Evolutionary conservation across 1,140 invertebrate genomes (phyloP), one percentile per base, ranked within the genome.

Genomic region (Drosophila nigromelanica): DNA sequence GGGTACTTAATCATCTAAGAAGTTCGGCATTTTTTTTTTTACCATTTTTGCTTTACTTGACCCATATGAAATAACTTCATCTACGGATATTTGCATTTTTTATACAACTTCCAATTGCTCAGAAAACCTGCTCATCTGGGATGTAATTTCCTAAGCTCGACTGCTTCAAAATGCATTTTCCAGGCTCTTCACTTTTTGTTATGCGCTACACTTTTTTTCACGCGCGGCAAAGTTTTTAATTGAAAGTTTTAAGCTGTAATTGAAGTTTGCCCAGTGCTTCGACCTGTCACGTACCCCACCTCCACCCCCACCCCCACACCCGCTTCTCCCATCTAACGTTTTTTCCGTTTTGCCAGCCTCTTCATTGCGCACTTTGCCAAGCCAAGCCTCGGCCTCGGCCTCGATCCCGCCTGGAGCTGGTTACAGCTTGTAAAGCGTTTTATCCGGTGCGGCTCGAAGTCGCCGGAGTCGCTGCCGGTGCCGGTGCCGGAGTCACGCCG

Each of bases 231-330:
- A 79, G 76, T 79, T 78, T 79, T 79, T 79, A 79, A 79, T 79
- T 79, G 76, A 79, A 79, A 79, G 76, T 79, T 79, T 79, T 79
- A 79, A 79, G 76, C 76, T 76, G 74, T 79, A 79, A 79, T 77
- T 79, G 76, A 79, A 79, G 76, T 79, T 79, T 73, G 76, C 69
- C 76, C 73, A 77, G 61, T 73, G 62, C 67, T 63, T 74, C 72
- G 72, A 74, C 66, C 67, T 74, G 66, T 74, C 73, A 76, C 72
- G 60, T 40, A n/a, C 12, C 27, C 56, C 58, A 12, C 11, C 24
- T 45, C 24, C 45, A 5, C 11, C 12, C 15, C 5, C 0, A n/a
- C 54, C 15, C 37, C 50, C 39, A 7, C 21, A 8, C n/a, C 27
- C 0, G 8, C n/a, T 5, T 5, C 35, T 8, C 7, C 40, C 40